Percentiles rank a stretch among this genome's conserved stretches.
Conservation (phyloP, 2,113 vertebrate genomes). For the Pseudorasbora parva region DNA sequence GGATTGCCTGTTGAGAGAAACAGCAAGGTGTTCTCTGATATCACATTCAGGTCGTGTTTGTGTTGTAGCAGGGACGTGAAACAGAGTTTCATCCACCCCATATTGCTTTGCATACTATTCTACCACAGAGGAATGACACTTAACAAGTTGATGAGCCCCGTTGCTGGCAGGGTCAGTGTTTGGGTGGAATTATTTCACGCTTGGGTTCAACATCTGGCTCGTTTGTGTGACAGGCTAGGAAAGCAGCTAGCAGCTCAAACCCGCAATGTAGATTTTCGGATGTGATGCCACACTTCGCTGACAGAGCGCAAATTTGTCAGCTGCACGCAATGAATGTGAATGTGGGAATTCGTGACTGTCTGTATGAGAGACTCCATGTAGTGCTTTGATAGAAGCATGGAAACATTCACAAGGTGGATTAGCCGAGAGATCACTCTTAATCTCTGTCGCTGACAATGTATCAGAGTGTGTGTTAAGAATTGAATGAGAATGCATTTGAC, state of each 20-base stretch:
- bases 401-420: conserved; percentile 34
- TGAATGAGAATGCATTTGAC: background rate
- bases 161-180: conserved; percentile 42
- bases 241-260: conserved; percentile 42
- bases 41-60: conserved; percentile 27
- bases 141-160: conserved; percentile 56
- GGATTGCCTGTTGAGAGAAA: background rate
- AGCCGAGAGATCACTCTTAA: conserved; percentile 36
- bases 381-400: conserved; percentile 44
- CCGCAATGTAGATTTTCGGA: conserved; percentile 49
- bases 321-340: conserved; percentile 45
- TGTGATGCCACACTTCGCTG: conserved; percentile 47
- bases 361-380: conserved; percentile 35
- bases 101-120: conserved; percentile 52
- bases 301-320: conserved; percentile 45
- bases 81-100: conserved; percentile 34
- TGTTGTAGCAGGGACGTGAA: conserved; percentile 11
- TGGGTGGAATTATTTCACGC: conserved; percentile 50
- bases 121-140: conserved; percentile 40
- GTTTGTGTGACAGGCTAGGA: conserved; percentile 49
- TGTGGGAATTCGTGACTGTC: conserved; percentile 12
- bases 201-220: conserved; percentile 53
- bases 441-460: conserved; percentile 11
- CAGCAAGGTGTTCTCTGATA: background rate
- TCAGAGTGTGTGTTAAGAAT: background rate